A percentile compares a stretch with the other conserved stretches of the same genome.
These are phyloP conservation scores for Fulmarus glacialis DNA, from an alignment of 2,113 vertebrate genomes.

Conservation along the genomic window DNA sequence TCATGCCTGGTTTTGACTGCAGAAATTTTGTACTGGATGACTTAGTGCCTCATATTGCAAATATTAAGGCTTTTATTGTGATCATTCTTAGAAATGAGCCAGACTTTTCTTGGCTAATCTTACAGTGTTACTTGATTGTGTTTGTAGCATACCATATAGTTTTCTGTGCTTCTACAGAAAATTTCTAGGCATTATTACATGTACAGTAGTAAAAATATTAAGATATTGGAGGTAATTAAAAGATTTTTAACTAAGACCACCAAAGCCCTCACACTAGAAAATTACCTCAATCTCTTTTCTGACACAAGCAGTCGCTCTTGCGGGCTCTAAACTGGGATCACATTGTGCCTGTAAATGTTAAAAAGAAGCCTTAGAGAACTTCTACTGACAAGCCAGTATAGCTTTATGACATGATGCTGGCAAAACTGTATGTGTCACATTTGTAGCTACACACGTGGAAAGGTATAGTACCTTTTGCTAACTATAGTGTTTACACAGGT, in stretches of 20 bases:
- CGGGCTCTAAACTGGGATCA: conserved; percentile 18
- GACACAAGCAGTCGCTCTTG: conserved; percentile 31
- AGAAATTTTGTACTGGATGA: neutral
- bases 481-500: conserved; percentile 10
- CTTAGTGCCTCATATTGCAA: neutral
- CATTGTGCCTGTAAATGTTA: conserved; percentile 47
- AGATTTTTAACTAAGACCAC: neutral
- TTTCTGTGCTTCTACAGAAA: neutral
- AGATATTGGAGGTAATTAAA: neutral
- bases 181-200: neutral
- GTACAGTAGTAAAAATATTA: neutral
- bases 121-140: neutral
- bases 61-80: neutral
- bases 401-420: conserved; percentile 52
- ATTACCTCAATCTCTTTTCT: neutral
- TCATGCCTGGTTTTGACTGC: neutral
- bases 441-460: neutral
- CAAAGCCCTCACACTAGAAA: conserved; percentile 14
- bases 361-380: conserved; percentile 62
- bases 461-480: neutral
- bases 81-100: neutral
- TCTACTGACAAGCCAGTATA: conserved; percentile 57
- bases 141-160: neutral
- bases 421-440: conserved; percentile 31
- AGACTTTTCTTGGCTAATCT: neutral